These are phyloP conservation scores for Setophaga coronata DNA, from an alignment of 2,113 vertebrate genomes.

Conservation along the genomic window DNA sequence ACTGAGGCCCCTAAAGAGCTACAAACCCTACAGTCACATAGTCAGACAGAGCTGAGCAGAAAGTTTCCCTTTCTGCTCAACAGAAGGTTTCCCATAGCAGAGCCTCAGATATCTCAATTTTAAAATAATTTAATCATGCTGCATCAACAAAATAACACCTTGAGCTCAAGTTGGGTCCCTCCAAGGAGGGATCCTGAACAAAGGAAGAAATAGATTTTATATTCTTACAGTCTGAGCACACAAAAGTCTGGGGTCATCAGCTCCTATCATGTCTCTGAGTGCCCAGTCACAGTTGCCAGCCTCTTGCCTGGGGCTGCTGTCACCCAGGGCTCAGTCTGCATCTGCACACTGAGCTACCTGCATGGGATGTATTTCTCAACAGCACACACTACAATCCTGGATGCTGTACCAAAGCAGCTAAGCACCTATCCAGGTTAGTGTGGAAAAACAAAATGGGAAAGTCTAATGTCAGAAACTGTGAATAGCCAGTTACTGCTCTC, in stretches of 20 bases:
- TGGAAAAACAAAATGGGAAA: neutral
- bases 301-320: neutral
- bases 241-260: fast-evolving
- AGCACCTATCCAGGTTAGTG: neutral
- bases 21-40: neutral
- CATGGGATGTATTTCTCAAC: neutral
- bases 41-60: neutral
- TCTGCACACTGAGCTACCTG: neutral
- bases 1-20: neutral
- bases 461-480: neutral
- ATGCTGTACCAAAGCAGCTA: neutral
- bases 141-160: neutral
- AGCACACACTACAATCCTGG: neutral
- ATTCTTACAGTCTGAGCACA: neutral
- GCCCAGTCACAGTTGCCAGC: neutral
- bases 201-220: neutral
- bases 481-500: neutral
- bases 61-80: neutral
- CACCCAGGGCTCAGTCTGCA: neutral
- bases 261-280: neutral
- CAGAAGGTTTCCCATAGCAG: neutral
- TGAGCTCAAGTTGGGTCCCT: neutral
- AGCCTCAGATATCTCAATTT: neutral
- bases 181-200: neutral
- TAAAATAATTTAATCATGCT: neutral